These are phyloP conservation scores for Numenius arquata DNA, from an alignment of 2,113 vertebrate genomes.

Conservation along the genomic window DNA sequence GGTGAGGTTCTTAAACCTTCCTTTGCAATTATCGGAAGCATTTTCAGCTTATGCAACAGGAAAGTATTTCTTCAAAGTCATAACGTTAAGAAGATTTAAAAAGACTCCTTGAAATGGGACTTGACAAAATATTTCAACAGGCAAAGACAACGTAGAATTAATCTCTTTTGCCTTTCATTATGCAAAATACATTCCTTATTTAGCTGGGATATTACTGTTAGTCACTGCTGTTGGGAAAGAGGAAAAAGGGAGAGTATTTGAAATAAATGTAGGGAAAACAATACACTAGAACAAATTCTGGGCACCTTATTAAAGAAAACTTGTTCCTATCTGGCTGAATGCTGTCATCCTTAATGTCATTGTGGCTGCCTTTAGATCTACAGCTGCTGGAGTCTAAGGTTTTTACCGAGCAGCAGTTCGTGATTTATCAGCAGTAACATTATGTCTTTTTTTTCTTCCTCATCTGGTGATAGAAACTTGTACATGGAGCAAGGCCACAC, in stretches of 20 bases:
- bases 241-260: not conserved
- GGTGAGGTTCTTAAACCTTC: not conserved
- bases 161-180: conserved; percentile 9
- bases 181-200: not conserved
- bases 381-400: not conserved
- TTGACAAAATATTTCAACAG: conserved; percentile 35
- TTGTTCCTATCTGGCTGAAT: not conserved
- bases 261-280: not conserved
- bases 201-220: not conserved
- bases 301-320: not conserved
- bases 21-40: not conserved
- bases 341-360: not conserved
- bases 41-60: conserved; percentile 30
- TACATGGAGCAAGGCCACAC: not conserved
- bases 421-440: not conserved
- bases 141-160: not conserved
- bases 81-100: not conserved
- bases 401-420: not conserved
- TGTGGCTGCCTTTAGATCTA: not conserved
- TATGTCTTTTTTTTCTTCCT: not conserved
- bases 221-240: not conserved
- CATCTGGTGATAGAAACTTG: not conserved
- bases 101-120: not conserved
- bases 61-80: conserved; percentile 23
- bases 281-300: not conserved